Evolutionary conservation across 2,113 vertebrate genomes (phyloP).

Genomic region (Lichenostomus cassidix): DNA sequence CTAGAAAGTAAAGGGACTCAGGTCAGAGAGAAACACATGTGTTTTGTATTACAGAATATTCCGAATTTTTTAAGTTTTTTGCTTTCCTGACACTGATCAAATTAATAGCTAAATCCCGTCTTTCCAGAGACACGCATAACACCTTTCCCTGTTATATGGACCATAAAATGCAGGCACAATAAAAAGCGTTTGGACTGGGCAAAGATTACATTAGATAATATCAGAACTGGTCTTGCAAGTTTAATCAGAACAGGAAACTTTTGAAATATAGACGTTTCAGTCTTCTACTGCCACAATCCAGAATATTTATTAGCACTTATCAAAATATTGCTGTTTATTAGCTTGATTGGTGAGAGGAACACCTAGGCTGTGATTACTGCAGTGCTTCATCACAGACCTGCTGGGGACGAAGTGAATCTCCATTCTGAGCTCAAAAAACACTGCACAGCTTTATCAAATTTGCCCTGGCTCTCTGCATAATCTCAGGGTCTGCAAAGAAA

Average conservation of each 20-base stretch:
- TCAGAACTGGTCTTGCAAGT: not conserved
- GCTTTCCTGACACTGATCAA: not conserved
- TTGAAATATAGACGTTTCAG: fast-evolving
- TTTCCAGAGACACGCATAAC: not conserved
- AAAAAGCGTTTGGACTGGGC: not conserved
- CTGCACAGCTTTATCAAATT: not conserved
- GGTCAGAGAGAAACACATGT: fast-evolving
- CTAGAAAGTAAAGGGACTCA: slow-evolving; percentile 25
- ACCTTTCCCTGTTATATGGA: not conserved
- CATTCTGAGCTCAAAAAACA: not conserved
- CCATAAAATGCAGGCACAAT: not conserved
- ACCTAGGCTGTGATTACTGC: not conserved
- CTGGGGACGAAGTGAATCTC: fast-evolving
- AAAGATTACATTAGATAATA: not conserved
- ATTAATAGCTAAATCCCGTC: not conserved
- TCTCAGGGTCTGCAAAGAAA: not conserved
- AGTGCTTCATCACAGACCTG: not conserved
- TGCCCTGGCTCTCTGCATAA: not conserved
- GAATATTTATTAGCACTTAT: not conserved
- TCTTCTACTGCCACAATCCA: not conserved
- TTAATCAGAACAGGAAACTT: not conserved
- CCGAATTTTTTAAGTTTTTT: not conserved
- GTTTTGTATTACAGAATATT: not conserved
- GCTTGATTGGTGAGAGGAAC: not conserved
- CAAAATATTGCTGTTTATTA: not conserved